Percentiles rank a stretch among this genome's conserved stretches.
Conservation (phyloP, 2,797 vertebrate species). For the Esox lucius region DNA sequence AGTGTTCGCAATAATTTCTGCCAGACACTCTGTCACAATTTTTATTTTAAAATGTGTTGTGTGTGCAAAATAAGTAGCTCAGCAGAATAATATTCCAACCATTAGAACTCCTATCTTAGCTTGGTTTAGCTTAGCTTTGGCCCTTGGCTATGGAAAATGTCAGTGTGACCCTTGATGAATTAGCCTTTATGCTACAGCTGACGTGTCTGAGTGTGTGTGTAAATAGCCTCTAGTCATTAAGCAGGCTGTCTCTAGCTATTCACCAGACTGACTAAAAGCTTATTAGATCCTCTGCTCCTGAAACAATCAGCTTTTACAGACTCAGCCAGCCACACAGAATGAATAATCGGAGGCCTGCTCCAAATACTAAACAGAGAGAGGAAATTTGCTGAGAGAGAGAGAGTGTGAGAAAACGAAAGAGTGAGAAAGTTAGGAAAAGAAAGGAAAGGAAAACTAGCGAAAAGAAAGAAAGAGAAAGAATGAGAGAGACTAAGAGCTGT, state of each 20-base stretch:
- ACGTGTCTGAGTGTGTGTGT: constrained; percentile 42
- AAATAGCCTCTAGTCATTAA: constrained; percentile 53
- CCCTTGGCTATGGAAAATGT: constrained; percentile 18
- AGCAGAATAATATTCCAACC: no score
- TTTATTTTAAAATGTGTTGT: no score
- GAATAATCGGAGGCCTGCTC: neutral
- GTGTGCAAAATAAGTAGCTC: no score
- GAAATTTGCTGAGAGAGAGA: neutral
- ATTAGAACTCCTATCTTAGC: constrained; percentile 49
- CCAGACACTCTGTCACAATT: no score
- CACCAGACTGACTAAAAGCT: constrained; percentile 45
- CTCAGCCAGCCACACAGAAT: neutral
- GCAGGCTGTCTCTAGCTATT: constrained; percentile 40
- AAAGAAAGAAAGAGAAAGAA: neutral
- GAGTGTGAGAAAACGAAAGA: neutral
- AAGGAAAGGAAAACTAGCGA: neutral
- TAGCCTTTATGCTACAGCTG: constrained; percentile 50
- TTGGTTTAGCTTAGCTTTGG: constrained; percentile 15
- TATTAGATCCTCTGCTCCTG: constrained; percentile 38
- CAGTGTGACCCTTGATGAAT: constrained; percentile 57
- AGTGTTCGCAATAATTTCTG: no score
- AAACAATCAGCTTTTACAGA: constrained; percentile 29
- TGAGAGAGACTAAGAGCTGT: no score
- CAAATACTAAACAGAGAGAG: constrained; percentile 8
- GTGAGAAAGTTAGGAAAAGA: neutral